These are phyloP conservation scores for Agrotis clavis DNA, from an alignment of 2,888 invertebrate genomes.

Conservation along the genomic window DNA sequence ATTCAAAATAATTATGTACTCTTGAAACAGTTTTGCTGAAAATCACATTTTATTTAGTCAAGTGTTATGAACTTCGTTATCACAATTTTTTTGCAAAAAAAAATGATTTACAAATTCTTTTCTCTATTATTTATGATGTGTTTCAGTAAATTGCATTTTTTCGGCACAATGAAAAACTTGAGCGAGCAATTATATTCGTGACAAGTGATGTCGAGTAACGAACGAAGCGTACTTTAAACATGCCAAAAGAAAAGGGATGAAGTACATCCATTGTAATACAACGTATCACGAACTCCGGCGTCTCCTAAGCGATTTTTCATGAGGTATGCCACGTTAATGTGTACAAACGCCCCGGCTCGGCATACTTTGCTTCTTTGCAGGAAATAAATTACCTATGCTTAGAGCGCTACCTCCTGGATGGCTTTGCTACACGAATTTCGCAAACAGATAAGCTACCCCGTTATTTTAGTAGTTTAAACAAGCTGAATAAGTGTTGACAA, in stretches of 20 bases:
- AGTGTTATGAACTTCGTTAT: not conserved
- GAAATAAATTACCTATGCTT: constrained; percentile 88
- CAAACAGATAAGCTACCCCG: constrained; percentile 78
- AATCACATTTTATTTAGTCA: constrained; percentile 17
- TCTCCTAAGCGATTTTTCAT: constrained; percentile 90
- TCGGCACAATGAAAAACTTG: not conserved
- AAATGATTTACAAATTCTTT: too few relatives aligned
- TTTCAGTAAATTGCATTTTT: not conserved
- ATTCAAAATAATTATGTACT: not conserved
- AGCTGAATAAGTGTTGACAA: constrained; percentile 64
- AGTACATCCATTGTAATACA: constrained; percentile 68
- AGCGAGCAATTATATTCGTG: constrained; percentile 14
- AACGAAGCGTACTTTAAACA: constrained; percentile 64
- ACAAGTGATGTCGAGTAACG: constrained; percentile 33
- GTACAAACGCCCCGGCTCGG: constrained; percentile 88
- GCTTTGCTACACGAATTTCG: constrained; percentile 79
- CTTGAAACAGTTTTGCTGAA: not conserved
- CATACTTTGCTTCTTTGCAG: constrained; percentile 88
- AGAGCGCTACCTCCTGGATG: constrained; percentile 74
- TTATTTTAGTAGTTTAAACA: constrained; percentile 64
- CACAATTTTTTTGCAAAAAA: too few relatives aligned
- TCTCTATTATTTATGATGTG: too few relatives aligned
- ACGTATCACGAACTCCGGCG: constrained; percentile 77
- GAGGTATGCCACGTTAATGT: constrained; percentile 89
- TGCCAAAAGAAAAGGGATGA: constrained; percentile 62